Base-by-base conservation (phyloP, 2,888 invertebrate species). In the Ectobius pallidus region DNA sequence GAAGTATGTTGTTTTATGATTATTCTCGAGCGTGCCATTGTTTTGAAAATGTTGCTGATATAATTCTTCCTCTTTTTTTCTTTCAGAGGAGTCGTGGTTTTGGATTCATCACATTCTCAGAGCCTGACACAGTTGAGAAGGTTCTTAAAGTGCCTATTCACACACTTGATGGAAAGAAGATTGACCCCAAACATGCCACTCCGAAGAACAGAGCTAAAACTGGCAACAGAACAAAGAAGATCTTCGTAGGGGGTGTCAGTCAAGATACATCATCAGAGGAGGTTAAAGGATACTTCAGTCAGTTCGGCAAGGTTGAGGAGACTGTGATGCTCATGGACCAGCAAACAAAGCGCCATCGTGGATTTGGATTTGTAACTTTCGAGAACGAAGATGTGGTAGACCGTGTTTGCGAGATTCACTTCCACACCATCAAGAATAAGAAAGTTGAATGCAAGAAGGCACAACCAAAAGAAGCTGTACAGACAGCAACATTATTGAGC, bases 301-400 rank as follows among this genome's bases (percentile, higher is more conserved):
- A 95, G 83, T 95, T 94, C 83, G 95, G 95, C 20, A 91, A 92
- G 80, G 95, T 94, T 22, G 95, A 95, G 81, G 95, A 95, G 83
- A 94, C 95, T 32, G 95, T 95, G 20, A 95, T 95, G 95, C 87
- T 95, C 78, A 95, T 95, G 95, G 95, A 95, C 82, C 95, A 95
- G 84, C 95, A 95, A 84, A 95, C 95, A 34, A 95, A 95, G 81
- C 90, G 95, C 72, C 95, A 95, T 82, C 88, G 95, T 70, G 95
- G 95, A 76, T 95, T 95, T 82, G 95, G 95, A 44, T 95, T 95
- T 84, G 95, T 95, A 74, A 95, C 95, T 49, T 95, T 95, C 84
- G 95, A 95, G 82, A 93, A 92, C 79, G 95, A 95, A 82, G 95
- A 95, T 82, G 93, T 94, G 1, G 95, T 95, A 20, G 95, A 95